Evolutionary conservation across 2,888 invertebrate species (phyloP).

Genomic region (Ecdyonurus torrentis): DNA sequence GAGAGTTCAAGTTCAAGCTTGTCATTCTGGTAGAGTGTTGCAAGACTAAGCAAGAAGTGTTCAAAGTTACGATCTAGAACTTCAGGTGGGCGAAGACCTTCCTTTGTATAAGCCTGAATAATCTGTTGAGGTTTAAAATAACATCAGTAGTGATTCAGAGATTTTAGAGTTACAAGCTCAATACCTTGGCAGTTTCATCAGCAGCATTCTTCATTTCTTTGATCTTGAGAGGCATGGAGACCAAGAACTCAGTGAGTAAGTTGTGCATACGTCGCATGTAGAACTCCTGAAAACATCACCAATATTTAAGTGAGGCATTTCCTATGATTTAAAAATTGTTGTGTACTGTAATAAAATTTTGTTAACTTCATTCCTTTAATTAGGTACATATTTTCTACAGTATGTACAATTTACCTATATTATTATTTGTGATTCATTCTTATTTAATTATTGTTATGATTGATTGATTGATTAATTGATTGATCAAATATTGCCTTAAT

Average conservation of each 20-base stretch:
- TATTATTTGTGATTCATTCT: too few species aligned
- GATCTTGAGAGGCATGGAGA: conserved; percentile 80
- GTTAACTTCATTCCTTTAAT: too few species aligned
- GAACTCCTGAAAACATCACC: conserved; percentile 51
- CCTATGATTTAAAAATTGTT: too few species aligned
- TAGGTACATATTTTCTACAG: too few species aligned
- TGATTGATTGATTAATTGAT: too few species aligned
- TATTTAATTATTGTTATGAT: too few species aligned
- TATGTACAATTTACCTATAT: too few species aligned
- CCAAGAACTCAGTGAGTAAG: conserved; percentile 80
- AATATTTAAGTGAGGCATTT: too few species aligned
- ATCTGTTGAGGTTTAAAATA: conserved; percentile 38
- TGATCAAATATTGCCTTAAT: too few species aligned
- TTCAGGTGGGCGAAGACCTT: conserved; percentile 54
- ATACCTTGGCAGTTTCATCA: conserved; percentile 57
- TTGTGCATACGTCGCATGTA: conserved; percentile 68
- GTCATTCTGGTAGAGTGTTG: conserved; percentile 61
- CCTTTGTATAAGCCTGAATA: conserved; percentile 49
- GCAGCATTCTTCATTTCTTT: conserved; percentile 67
- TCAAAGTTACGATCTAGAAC: conserved; percentile 66
- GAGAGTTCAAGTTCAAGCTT: conserved; percentile 48
- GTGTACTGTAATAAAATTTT: too few species aligned
- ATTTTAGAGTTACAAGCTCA: background rate
- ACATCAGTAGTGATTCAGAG: background rate
- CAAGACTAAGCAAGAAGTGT: conserved; percentile 60